These are phyloP conservation scores for Polyommatus iphigenia DNA, from an alignment of 2,888 invertebrate genomes.

Conservation along the genomic window DNA sequence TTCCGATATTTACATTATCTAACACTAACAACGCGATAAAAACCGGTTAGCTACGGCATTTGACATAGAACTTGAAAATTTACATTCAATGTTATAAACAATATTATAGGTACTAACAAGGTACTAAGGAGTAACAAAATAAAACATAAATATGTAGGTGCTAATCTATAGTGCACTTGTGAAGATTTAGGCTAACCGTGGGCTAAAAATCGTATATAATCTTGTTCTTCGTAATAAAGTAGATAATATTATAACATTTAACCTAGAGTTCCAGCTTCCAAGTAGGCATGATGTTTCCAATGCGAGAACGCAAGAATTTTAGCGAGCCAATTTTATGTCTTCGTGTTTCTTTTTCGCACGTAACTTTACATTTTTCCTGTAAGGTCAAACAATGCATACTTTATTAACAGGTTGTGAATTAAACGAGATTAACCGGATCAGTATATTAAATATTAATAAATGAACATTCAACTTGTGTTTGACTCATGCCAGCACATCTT, in stretches of 20 bases:
- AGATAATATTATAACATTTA: too few relatives aligned
- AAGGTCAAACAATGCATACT: slow-evolving; percentile 13
- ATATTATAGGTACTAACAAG: slow-evolving; percentile 35
- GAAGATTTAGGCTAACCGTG: too few relatives aligned
- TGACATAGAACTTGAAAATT: slow-evolving; percentile 75
- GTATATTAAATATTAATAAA: neutral
- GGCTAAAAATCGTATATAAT: too few relatives aligned
- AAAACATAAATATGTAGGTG: neutral
- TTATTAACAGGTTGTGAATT: slow-evolving; percentile 4
- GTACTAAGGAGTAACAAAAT: neutral
- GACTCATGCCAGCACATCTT: neutral
- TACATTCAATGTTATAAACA: slow-evolving; percentile 64
- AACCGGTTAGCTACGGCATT: slow-evolving; percentile 51
- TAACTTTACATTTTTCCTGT: neutral
- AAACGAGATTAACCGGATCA: slow-evolving; percentile 12
- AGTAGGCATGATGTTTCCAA: neutral
- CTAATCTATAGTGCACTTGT: neutral
- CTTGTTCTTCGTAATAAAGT: too few relatives aligned
- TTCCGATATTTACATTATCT: slow-evolving; percentile 32
- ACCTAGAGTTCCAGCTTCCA: too few relatives aligned
- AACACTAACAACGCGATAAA: slow-evolving; percentile 39
- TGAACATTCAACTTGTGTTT: neutral
- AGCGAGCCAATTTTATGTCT: neutral
- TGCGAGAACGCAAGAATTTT: neutral
- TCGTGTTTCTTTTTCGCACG: neutral